These are phyloP conservation scores for Bovichtus variegatus DNA, from an alignment of 2,797 vertebrate species.

Conservation along the genomic window DNA sequence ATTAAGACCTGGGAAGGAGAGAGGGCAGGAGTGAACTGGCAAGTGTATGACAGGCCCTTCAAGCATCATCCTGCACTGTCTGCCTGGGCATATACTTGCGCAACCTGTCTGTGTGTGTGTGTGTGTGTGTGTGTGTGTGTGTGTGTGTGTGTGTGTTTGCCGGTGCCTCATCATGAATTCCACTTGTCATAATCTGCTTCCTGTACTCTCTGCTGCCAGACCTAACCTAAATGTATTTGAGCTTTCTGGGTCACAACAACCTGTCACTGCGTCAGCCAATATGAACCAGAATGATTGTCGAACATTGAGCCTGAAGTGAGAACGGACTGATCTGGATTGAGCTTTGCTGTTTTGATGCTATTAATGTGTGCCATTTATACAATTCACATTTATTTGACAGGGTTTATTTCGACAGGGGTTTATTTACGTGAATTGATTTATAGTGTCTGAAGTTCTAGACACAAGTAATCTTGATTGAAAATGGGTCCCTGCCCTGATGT, in stretches of 20 bases:
- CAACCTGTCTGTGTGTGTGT: slow-evolving; percentile 30
- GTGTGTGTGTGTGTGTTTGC: slow-evolving; percentile 7
- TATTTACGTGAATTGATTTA: slow-evolving; percentile 62
- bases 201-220: slow-evolving; percentile 49
- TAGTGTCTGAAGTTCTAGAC: slow-evolving; percentile 51
- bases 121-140: slow-evolving; percentile 9
- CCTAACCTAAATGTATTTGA: slow-evolving; percentile 50
- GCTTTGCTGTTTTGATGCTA: slow-evolving; percentile 16
- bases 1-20: slow-evolving; percentile 61
- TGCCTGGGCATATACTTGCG: slow-evolving; percentile 42
- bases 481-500: slow-evolving; percentile 41
- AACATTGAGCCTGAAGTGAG: slow-evolving; percentile 3
- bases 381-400: slow-evolving; percentile 46
- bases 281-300: slow-evolving; percentile 34
- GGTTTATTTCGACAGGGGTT: slow-evolving; percentile 35
- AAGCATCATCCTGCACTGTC: slow-evolving; percentile 49
- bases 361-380: slow-evolving; percentile 33
- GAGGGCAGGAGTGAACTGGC: slow-evolving; percentile 59
- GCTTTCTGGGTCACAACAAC: slow-evolving; percentile 46
- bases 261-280: slow-evolving; percentile 18
- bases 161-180: slow-evolving; percentile 41
- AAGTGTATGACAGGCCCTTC: slow-evolving; percentile 62
- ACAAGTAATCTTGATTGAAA: slow-evolving; percentile 63
- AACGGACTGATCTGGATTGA: slow-evolving; percentile 5
- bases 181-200: slow-evolving; percentile 61